These are phyloP conservation scores for Eumaeus atala DNA, from an alignment of 1,140 invertebrate species.

Conservation along the genomic window DNA sequence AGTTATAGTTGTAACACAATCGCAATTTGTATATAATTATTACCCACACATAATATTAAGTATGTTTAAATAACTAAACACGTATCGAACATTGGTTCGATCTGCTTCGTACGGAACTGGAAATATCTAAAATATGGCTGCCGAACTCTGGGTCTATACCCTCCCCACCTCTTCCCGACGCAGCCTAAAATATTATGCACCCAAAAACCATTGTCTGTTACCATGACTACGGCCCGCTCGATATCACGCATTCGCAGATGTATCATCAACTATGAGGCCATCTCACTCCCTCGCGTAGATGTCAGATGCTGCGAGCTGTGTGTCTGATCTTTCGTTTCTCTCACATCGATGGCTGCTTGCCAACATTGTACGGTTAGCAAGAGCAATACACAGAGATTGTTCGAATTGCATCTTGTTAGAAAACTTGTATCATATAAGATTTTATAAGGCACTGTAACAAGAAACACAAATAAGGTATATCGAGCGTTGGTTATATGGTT, in stretches of 20 bases:
- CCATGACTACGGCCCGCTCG: slow-evolving; percentile 68
- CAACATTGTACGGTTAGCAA: slow-evolving; percentile 60
- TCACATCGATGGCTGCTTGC: slow-evolving; percentile 57
- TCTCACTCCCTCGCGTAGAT: slow-evolving; percentile 61
- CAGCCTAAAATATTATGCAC: slow-evolving; percentile 75
- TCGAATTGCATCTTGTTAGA: slow-evolving; percentile 53
- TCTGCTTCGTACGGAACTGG: slow-evolving; percentile 44
- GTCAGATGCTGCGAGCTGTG: slow-evolving; percentile 55
- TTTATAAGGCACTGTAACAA: slow-evolving; percentile 17
- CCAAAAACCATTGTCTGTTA: slow-evolving; percentile 73
- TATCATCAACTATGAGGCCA: slow-evolving; percentile 51
- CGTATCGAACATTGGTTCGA: slow-evolving; percentile 29
- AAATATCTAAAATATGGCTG: slow-evolving; percentile 74
- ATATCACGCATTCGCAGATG: slow-evolving; percentile 50
- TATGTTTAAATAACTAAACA: not conserved
- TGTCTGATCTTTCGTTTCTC: slow-evolving; percentile 37
- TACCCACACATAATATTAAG: too few relatives aligned
- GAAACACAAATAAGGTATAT: not conserved
- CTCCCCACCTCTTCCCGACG: slow-evolving; percentile 45
- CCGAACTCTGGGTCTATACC: slow-evolving; percentile 38
- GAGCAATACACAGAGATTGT: slow-evolving; percentile 21
- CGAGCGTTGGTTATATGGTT: slow-evolving; percentile 20
- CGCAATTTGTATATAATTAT: too few relatives aligned
- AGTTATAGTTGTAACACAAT: too few relatives aligned
- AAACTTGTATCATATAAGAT: slow-evolving; percentile 47